phyloP scores from a whole-genome alignment of 2,113 vertebrate genomes.

The Pygoscelis adeliae region DNA sequence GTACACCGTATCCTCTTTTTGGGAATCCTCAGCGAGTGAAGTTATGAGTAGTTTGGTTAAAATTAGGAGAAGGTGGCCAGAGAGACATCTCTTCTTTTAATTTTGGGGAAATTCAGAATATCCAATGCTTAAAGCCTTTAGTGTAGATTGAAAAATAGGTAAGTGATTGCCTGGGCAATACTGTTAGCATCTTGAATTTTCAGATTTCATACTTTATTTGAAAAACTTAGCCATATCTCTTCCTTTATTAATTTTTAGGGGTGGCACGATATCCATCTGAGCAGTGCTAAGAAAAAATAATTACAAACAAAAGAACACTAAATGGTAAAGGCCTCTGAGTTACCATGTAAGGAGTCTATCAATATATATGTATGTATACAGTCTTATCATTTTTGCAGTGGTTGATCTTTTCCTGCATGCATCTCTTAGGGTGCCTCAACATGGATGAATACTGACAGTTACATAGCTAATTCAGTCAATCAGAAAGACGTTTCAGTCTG shows the following conservation, averaged over 20 bases:
- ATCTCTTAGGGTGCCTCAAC: neutral
- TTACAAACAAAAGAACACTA: neutral
- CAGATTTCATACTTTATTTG: neutral
- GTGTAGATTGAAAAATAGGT: neutral
- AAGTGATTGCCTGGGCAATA: neutral
- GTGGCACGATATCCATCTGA: fast-evolving
- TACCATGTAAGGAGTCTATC: neutral
- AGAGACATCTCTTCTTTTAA: neutral
- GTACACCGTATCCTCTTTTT: neutral
- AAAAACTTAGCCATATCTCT: neutral
- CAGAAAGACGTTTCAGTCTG: neutral
- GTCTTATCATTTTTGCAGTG: neutral
- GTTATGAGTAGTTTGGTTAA: neutral
- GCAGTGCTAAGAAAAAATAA: neutral
- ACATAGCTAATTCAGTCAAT: neutral
- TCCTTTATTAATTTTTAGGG: neutral
- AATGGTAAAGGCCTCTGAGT: neutral
- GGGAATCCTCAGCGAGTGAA: neutral
- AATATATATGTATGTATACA: neutral
- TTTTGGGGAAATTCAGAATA: neutral
- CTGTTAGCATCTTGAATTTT: neutral
- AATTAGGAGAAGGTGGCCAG: neutral
- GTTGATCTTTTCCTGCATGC: neutral
- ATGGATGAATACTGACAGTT: neutral
- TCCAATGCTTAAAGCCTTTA: neutral